Evolutionary conservation across 23 tunicate species (phyloP).

Genomic region (Trididemnum clinides): DNA sequence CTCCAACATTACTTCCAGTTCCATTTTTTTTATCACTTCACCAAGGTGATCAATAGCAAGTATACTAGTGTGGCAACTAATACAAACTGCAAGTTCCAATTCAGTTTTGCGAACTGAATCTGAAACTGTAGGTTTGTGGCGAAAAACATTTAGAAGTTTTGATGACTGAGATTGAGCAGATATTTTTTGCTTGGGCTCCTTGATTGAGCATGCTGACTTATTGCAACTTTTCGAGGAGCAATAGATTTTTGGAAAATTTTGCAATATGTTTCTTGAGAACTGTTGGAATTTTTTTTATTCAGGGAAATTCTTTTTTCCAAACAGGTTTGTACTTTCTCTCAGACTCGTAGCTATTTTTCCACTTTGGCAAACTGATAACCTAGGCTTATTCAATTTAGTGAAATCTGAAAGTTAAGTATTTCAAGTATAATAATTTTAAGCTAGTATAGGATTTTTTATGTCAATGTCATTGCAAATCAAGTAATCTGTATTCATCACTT

Average conservation of each 20-base stretch:
- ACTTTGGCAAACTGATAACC: neutral
- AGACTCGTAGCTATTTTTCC: slow-evolving; percentile 12
- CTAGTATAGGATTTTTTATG: neutral
- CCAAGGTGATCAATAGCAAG: slow-evolving; percentile 19
- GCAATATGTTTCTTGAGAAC: slow-evolving; percentile 1
- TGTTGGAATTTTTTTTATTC: slow-evolving; percentile 13
- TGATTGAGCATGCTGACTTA: slow-evolving; percentile 28
- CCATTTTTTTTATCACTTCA: slow-evolving; percentile 18
- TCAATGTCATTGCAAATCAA: no score
- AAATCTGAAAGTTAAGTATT: neutral
- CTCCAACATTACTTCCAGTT: neutral
- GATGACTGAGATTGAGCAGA: slow-evolving; percentile 7
- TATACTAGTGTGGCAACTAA: neutral
- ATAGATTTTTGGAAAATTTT: slow-evolving; percentile 16
- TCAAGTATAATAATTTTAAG: neutral
- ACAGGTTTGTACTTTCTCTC: slow-evolving; percentile 5
- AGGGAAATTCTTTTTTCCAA: slow-evolving; percentile 42
- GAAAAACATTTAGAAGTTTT: neutral
- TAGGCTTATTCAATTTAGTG: no score
- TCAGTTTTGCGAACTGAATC: slow-evolving; percentile 14
- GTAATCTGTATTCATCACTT: neutral
- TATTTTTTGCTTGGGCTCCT: slow-evolving; percentile 18
- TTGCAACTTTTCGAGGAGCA: slow-evolving; percentile 35
- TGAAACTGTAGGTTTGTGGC: neutral
- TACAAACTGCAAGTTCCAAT: slow-evolving; percentile 7